Evolutionary conservation across 1,140 invertebrate species (phyloP), one percentile per base, ranked within the genome.

Genomic region (Ostrea denselamellosa): DNA sequence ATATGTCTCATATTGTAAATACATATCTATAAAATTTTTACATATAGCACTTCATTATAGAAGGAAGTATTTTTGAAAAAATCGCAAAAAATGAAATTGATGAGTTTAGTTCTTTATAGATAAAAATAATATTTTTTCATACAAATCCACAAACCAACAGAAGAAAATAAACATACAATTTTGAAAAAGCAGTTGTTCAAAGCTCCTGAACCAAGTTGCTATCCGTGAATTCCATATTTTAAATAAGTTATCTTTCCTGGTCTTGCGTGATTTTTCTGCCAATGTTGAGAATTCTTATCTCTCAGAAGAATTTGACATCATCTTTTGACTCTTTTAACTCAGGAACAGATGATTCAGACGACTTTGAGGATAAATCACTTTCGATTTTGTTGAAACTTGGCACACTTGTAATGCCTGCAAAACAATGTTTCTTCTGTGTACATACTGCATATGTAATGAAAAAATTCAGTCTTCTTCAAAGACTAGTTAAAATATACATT

Each of bases 321-420:
- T 77, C 68, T 34, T 77, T 77, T 8, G 68, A 34, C 1, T 25
- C 68, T 34, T 77, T 77, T 3, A 25, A 14, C 10, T 77, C 68
- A 1, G 68, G 25, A 25, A 77, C 25, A 34, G 68, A 77, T 77
- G 68, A 14, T 28, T 22, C 68, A 71, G 68, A 71, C 8, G 68
- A 28, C 9, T 28, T 71, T 8, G 22, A 28, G 28, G 68, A 77
- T 34, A 77, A 34, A 77, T 44, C 68, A 77, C 68, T 62, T 3
- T 82, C 83, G 14, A 85, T 81, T 25, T 65, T 84, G 51, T 54
- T 84, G 71, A 92, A 92, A 68, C 88, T 89, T 71, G 92, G 92
- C 10, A 92, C 87, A 52, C 90, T 92, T 34, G 85, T 88, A 54
- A 91, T 86, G 22, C 92, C 92, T 85, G 54, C 7, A 62, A 85